Evolutionary conservation across 2,113 vertebrate genomes (phyloP), one percentile per base, ranked within the genome.

Genomic region (Phalacrocorax carbo): DNA sequence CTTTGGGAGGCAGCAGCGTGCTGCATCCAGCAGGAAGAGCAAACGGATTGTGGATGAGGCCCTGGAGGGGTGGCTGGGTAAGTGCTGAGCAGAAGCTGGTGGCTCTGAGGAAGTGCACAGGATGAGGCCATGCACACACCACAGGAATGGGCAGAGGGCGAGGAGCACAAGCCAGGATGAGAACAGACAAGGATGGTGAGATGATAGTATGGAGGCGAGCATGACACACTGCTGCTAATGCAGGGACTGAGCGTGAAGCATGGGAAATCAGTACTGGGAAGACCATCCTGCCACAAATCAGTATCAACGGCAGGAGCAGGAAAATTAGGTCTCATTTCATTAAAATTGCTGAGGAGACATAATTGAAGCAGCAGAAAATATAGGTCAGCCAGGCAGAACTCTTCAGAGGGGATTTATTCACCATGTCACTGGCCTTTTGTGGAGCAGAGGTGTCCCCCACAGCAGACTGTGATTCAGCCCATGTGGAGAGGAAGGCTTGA

Each of bases 31-130:
- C 54, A 64, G 34, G 66, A 95, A 34, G 42, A 69, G 66, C 27
- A 42, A 77, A 44, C 1, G 0, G 20, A 46, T 26, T 40, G 38
- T 25, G 66, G 18, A 92, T 29, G 29, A 69, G 34, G 52, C 4
- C 36, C 42, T 0, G 0, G 34, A 66, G 27, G 18, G 15, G 19
- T 40, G 54, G 22, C 27, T 1, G 1, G 23, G 17, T 46, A 15
- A 36, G 10, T 2, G 17, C 2, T 38, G 29, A 54, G 34, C 64
- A 66, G 46, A 55, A 75, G 57, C 32, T 70, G 13, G 23, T 46
- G 36, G 34, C 19, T 90, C 69, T 57, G 22, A 66, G 44, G 51
- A 79, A 54, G 52, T 17, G 19, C 27, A 42, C 15, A 15, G 32
- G 17, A 71, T 69, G 36, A 87, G 44, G 51, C 42, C 26, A 8